These are phyloP conservation scores for Pteruthius melanotis DNA, from an alignment of 2,113 vertebrate genomes.

Conservation along the genomic window DNA sequence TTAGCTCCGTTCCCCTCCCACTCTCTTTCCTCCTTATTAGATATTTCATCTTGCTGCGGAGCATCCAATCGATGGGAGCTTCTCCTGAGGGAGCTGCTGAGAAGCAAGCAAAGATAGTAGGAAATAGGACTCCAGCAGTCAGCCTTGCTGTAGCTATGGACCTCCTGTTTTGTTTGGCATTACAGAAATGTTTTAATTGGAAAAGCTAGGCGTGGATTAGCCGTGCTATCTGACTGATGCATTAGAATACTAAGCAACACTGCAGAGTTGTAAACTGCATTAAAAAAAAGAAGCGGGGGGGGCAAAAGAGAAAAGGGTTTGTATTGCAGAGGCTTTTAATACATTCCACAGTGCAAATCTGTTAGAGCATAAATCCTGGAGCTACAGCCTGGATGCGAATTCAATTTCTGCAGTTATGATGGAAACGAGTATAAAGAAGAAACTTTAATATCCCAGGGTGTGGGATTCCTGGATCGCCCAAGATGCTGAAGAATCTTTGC, in stretches of 20 bases:
- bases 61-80: conserved; percentile 86
- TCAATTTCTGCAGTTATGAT: conserved; percentile 33
- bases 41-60: conserved; percentile 88
- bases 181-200: conserved; percentile 66
- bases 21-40: conserved; percentile 87
- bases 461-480: conserved; percentile 51
- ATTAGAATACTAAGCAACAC: conserved; percentile 69
- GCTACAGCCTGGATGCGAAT: conserved; percentile 29
- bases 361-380: conserved; percentile 63
- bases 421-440: conserved; percentile 67
- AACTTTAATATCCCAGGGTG: conserved; percentile 73
- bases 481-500: conserved; percentile 64
- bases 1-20: conserved; percentile 89
- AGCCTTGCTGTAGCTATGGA: conserved; percentile 74
- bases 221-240: conserved; percentile 57
- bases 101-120: conserved; percentile 76
- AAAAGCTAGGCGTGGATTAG: conserved; percentile 68
- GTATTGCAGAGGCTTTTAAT: conserved; percentile 67
- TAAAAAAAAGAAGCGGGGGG: neutral
- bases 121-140: conserved; percentile 72
- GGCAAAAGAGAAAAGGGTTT: conserved; percentile 27
- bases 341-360: conserved; percentile 64
- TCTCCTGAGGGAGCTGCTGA: conserved; percentile 84
- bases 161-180: conserved; percentile 47
- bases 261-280: conserved; percentile 76